Evolutionary conservation across 2,113 vertebrate genomes (phyloP), one percentile per base, ranked within the genome.

Genomic region (Coregonus clupeaformis): DNA sequence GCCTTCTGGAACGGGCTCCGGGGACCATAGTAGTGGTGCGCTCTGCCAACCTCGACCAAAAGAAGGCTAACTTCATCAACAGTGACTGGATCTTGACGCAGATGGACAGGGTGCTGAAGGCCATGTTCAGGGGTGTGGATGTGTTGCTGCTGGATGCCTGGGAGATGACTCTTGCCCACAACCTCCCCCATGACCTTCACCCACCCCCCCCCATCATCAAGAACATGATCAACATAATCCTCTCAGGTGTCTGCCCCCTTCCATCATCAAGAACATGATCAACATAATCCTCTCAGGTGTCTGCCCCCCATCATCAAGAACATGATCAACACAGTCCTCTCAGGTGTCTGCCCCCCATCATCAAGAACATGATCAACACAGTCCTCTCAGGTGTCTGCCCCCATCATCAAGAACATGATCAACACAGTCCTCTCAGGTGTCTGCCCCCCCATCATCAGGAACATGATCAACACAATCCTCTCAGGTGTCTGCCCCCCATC

Each of bases 61-160:
- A 95, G 0, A 95, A 97, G 84, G 93, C 94, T 75, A 98, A 97
- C 91, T 93, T 98, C 73, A 97, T 94, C 87, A 97, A 97, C 91
- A 98, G 97, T 9, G 98, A 99, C 91, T 99, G 98, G 98, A 98
- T 92, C 85, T 96, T 95, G 6, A 90, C 94, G 80, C 97, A 98
- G 86, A 94, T 95, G 18, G 94, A 99, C 74, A 65, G 84, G 52
- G 84, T 97, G 78, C 95, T 99, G 74, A 93, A 94, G 78, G 91
- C 92, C 86, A 98, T 98, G 96, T 98, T 99, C 91, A 94, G 91
- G 80, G 94, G 95, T 18, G 84, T 98, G 77, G 91, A 92, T 7
- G 94, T 98, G 14, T 89, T 94, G 78, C 89, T 98, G 80, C 92
- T 99, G 73, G 98, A 99, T 62, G 97, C 98, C 67, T 99, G 98